A percentile compares a stretch with the other conserved stretches of the same genome.
These are phyloP conservation scores for Chiloscyllium punctatum DNA, from an alignment of 2,797 vertebrate species.

Conservation along the genomic window DNA sequence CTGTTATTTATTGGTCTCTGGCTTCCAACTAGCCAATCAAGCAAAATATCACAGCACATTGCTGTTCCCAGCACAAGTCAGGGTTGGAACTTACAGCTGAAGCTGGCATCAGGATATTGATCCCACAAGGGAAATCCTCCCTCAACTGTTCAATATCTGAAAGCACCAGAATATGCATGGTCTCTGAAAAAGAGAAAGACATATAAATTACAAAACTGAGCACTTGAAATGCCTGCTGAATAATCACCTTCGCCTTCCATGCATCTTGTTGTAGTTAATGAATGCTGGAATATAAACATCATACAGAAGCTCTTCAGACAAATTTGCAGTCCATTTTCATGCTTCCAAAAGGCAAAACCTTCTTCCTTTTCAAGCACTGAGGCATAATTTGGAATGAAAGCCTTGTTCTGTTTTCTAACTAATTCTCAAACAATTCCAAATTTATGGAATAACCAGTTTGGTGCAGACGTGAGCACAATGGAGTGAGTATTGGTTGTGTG, in stretches of 20 bases:
- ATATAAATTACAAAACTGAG: background rate
- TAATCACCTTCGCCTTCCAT: background rate
- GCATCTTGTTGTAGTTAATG: background rate
- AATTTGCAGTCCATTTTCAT: background rate
- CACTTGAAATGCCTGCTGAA: background rate
- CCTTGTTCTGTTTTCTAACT: background rate
- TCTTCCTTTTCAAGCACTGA: background rate
- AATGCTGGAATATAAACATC: background rate
- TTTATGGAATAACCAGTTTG: background rate
- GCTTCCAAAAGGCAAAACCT: background rate
- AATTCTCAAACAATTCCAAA: background rate
- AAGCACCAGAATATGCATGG: background rate
- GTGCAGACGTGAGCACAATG: background rate
- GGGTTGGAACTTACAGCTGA: background rate
- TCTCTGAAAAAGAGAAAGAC: background rate
- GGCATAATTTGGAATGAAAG: background rate
- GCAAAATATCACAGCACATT: background rate
- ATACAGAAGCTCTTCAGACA: background rate
- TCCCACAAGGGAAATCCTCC: background rate
- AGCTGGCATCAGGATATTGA: background rate
- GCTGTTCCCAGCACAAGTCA: background rate
- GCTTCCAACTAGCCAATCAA: background rate
- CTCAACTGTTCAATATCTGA: background rate
- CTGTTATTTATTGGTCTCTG: background rate
- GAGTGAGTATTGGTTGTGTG: background rate